A percentile compares a stretch with the other conserved stretches of the same genome.
These are phyloP conservation scores for Cherax destructor DNA, from an alignment of 1,140 invertebrate genomes.

Conservation along the genomic window DNA sequence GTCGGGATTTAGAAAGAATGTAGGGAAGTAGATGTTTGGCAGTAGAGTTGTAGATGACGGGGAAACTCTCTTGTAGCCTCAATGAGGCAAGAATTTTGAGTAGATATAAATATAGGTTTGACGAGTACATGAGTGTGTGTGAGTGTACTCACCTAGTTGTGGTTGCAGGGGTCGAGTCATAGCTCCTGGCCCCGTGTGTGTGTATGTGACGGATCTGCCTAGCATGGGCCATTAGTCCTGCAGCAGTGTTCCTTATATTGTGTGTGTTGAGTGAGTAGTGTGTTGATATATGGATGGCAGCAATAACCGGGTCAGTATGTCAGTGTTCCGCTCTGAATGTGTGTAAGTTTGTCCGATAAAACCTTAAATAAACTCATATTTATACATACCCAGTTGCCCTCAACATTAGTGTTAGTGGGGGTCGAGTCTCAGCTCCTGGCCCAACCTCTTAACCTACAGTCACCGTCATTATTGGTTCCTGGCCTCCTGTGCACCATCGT, in stretches of 20 bases:
- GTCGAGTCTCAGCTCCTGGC: not conserved
- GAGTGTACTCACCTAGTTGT: too few relatives aligned
- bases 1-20: not conserved
- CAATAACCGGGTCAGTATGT: not conserved
- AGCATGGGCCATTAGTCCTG: too few relatives aligned
- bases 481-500: too few relatives aligned
- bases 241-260: too few relatives aligned
- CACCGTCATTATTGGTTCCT: too few relatives aligned
- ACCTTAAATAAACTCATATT: not conserved
- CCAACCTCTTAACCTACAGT: too few relatives aligned
- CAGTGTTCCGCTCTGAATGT: not conserved
- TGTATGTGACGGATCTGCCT: too few relatives aligned
- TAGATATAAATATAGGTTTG: not conserved
- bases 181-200: too few relatives aligned
- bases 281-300: not conserved
- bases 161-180: too few relatives aligned
- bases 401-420: not conserved
- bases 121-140: not conserved
- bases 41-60: not conserved
- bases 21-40: not conserved
- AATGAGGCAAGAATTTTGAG: not conserved
- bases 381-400: not conserved
- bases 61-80: not conserved
- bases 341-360: not conserved
- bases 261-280: not conserved